phyloP scores from a whole-genome alignment of 2,888 invertebrate species.

The Nephrotoma flavescens region DNA sequence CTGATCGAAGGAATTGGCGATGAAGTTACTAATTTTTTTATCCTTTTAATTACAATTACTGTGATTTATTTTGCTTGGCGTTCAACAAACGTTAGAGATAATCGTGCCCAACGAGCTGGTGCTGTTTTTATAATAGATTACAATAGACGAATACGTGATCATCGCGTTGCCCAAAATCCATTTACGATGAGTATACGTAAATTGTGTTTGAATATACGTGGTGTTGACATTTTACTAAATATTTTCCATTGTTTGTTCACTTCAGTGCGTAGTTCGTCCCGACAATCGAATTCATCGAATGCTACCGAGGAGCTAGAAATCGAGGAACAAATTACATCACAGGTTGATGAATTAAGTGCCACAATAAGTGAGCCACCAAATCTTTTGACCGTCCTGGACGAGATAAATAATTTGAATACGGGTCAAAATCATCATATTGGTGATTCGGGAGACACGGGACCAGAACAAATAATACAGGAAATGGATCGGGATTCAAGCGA shows the following conservation, averaged over 20 bases:
- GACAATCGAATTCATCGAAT: constrained; percentile 21
- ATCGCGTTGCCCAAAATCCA: constrained; percentile 10
- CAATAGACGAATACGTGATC: constrained; percentile 13
- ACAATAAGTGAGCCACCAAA: not conserved
- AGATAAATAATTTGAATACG: constrained; percentile 12
- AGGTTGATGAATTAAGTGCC: constrained; percentile 12
- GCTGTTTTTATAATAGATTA: constrained; percentile 17
- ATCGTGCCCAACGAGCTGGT: constrained; percentile 13
- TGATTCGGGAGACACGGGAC: constrained; percentile 14
- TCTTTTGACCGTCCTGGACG: not conserved
- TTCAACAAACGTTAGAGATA: constrained; percentile 40
- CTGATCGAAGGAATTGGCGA: constrained; percentile 72
- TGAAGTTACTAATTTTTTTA: constrained; percentile 63
- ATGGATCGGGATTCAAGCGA: constrained; percentile 16
- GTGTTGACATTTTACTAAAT: not conserved
- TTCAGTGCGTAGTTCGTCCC: constrained; percentile 10
- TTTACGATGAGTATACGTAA: constrained; percentile 6
- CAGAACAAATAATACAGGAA: constrained; percentile 15
- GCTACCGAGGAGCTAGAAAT: constrained; percentile 26
- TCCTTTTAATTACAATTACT: constrained; percentile 38
- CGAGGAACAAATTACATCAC: constrained; percentile 2
- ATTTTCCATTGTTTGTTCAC: not conserved
- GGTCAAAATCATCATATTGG: constrained; percentile 13
- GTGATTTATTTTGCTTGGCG: constrained; percentile 55
- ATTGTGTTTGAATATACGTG: not conserved